Percentiles rank a stretch among this genome's conserved stretches.
Conservation (phyloP, 2,113 vertebrate species). For the Casuarius casuarius region DNA sequence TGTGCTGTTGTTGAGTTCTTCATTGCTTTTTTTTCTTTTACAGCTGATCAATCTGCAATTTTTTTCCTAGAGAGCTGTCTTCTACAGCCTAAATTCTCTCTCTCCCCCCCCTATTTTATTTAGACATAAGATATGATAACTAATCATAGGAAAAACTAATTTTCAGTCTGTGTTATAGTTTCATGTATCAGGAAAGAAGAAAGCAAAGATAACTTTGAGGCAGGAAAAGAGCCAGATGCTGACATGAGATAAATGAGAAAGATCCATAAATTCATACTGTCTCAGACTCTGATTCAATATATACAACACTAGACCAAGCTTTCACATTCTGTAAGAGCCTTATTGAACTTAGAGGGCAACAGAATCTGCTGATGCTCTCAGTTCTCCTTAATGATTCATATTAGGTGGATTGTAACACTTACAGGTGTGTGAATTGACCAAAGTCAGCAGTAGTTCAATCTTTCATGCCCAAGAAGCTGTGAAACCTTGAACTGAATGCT, state of each 20-base stretch:
- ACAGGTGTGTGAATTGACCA: not conserved
- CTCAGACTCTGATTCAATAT: not conserved
- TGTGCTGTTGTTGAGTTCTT: not conserved
- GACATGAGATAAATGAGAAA: not conserved
- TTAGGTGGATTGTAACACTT: not conserved
- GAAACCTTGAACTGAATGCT: not conserved
- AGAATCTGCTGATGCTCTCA: not conserved
- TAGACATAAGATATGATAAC: not conserved
- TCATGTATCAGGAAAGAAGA: not conserved
- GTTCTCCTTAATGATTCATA: not conserved
- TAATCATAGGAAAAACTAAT: not conserved
- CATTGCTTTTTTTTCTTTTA: not conserved
- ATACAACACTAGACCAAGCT: not conserved
- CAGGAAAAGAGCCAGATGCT: not conserved
- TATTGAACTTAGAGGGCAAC: not conserved
- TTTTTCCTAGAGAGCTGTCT: not conserved
- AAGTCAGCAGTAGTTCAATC: not conserved
- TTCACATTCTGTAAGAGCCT: not conserved
- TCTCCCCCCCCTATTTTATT: not conserved
- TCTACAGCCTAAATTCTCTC: not conserved
- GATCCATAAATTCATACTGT: not conserved
- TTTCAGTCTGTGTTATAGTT: not conserved
- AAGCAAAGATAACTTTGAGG: not conserved
- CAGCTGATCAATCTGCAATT: not conserved
- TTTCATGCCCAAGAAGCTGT: not conserved